phyloP scores from a whole-genome alignment of 2,113 vertebrate genomes.

The Barnardius zonarius region DNA sequence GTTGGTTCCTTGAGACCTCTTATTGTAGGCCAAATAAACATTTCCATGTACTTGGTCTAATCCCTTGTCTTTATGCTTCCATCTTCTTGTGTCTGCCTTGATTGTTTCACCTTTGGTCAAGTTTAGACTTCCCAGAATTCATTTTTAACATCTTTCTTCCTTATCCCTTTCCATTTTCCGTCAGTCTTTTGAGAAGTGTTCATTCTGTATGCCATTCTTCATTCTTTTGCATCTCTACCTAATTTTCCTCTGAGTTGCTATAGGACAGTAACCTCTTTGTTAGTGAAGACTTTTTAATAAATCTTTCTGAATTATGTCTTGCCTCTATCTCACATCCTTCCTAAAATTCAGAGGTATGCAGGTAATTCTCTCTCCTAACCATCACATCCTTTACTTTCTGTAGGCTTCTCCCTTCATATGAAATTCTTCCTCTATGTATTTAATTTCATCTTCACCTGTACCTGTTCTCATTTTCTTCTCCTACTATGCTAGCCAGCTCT shows the following conservation, averaged over 20 bases:
- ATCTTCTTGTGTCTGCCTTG: neutral
- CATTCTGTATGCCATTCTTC: accelerated
- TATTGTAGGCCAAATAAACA: neutral
- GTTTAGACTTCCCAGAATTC: neutral
- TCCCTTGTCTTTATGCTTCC: neutral
- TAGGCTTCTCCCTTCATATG: neutral
- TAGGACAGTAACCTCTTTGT: neutral
- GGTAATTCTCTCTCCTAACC: neutral
- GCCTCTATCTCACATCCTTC: neutral
- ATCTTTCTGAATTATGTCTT: neutral
- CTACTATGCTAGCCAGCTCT: neutral
- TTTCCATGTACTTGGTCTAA: neutral
- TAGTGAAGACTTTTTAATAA: neutral
- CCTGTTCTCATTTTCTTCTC: neutral
- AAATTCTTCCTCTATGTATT: neutral
- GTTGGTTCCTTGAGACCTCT: neutral
- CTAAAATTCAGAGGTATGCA: neutral
- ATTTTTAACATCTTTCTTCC: neutral
- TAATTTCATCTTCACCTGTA: neutral
- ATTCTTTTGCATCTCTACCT: neutral
- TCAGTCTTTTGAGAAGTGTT: neutral
- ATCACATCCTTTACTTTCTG: neutral
- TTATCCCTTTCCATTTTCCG: neutral
- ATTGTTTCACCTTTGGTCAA: neutral
- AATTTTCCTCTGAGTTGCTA: neutral